Percentiles rank a stretch among this genome's conserved stretches.
phyloP scores from a whole-genome alignment of 1,140 invertebrate genomes.

The Spodoptera frugiperda region DNA sequence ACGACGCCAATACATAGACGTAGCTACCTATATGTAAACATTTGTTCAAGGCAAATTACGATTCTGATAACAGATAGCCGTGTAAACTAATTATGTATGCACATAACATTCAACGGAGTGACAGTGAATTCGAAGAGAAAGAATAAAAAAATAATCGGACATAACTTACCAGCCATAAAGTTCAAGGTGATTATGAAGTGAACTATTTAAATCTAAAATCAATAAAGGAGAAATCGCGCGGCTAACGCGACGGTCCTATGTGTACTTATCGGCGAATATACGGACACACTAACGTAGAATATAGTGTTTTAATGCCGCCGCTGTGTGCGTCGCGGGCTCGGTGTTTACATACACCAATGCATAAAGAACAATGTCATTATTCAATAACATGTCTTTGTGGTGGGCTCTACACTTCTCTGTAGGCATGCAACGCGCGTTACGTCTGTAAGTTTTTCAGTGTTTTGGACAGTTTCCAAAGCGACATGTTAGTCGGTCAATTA shows the following conservation, averaged over 20 bases:
- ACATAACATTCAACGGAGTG: constrained; percentile 26
- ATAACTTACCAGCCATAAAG: constrained; percentile 82
- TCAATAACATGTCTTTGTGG: constrained; percentile 65
- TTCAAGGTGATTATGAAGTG: constrained; percentile 74
- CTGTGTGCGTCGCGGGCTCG: constrained; percentile 37
- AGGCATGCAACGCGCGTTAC: constrained; percentile 62
- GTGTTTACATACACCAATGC: constrained; percentile 77
- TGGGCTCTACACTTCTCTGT: constrained; percentile 65
- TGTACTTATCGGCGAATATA: constrained; percentile 64
- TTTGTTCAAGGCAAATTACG: constrained; percentile 52
- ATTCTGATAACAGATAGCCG: constrained; percentile 50
- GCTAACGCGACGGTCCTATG: constrained; percentile 72
- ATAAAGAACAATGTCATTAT: constrained; percentile 80
- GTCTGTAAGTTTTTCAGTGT: constrained; percentile 48
- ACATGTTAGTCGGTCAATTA: constrained; percentile 36
- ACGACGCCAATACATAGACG: constrained; percentile 41
- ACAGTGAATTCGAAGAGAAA: constrained; percentile 29
- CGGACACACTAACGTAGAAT: constrained; percentile 51
- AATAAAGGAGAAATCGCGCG: constrained; percentile 79
- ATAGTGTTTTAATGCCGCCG: constrained; percentile 43
- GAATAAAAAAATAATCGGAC: constrained; percentile 49
- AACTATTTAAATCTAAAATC: constrained; percentile 79
- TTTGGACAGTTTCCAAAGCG: constrained; percentile 45
- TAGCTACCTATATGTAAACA: constrained; percentile 47
- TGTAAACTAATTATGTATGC: constrained; percentile 48